Conservation (phyloP, 2,797 vertebrate genomes). For the Gallinago solitaria region DNA sequence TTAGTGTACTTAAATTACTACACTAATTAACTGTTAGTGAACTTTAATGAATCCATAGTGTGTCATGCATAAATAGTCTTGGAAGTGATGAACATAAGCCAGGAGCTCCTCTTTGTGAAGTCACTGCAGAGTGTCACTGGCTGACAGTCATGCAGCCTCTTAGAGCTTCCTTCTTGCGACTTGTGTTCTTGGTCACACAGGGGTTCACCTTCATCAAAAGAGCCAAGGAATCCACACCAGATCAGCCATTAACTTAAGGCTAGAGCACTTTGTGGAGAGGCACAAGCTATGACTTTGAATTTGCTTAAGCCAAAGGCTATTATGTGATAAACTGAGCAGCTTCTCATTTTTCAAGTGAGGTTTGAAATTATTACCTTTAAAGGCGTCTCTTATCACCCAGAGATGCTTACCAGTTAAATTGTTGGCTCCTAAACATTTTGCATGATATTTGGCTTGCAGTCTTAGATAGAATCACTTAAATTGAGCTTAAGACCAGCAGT, state of each 20-base stretch:
- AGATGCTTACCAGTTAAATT: background rate
- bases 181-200: background rate
- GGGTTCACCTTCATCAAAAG: background rate
- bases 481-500: background rate
- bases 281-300: background rate
- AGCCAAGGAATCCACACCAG: background rate
- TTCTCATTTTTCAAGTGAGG: background rate
- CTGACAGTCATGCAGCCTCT: background rate
- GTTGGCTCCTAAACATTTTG: background rate
- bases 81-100: background rate
- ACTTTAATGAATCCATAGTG: background rate
- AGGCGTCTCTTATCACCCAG: background rate
- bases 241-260: background rate
- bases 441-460: background rate
- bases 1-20: background rate
- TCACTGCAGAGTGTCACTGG: background rate
- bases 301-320: background rate
- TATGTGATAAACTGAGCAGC: background rate
- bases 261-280: background rate
- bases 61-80: background rate
- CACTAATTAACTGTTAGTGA: background rate
- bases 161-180: background rate
- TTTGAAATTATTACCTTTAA: background rate
- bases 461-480: background rate
- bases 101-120: background rate